Percentiles rank a stretch among this genome's conserved stretches.
Evolutionary conservation across 37 sponge, comb jelly and placozoan genomes (phyloP).

Genomic region (Spongia lamella): DNA sequence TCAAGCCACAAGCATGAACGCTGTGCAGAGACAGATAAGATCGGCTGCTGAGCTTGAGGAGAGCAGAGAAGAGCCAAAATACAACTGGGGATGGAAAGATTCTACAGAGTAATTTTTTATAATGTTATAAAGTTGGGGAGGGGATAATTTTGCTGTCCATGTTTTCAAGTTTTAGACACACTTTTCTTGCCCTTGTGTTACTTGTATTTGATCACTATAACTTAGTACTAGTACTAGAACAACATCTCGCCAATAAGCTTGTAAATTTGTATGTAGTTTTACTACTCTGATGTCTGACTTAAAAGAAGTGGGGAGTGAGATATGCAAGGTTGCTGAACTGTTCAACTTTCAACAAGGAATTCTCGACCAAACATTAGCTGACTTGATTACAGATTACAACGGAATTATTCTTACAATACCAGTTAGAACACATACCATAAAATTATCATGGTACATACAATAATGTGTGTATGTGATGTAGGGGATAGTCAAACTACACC

Average conservation of each 20-base stretch:
- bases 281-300: slow-evolving; percentile 33
- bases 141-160: background rate
- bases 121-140: background rate
- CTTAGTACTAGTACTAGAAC: too few species aligned
- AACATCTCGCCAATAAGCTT: too few species aligned
- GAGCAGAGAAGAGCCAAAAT: background rate
- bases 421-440: background rate
- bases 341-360: slow-evolving; percentile 45
- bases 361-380: slow-evolving; percentile 41
- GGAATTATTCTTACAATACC: slow-evolving; percentile 76
- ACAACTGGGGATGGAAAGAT: slow-evolving; percentile 44
- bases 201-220: too few species aligned
- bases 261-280: slow-evolving; percentile 44
- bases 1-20: too few species aligned
- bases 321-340: slow-evolving; percentile 19
- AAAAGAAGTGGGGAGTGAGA: slow-evolving; percentile 35
- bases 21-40: background rate
- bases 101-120: slow-evolving; percentile 6
- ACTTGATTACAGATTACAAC: slow-evolving; percentile 46
- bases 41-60: slow-evolving; percentile 45
- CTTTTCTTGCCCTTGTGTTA: too few species aligned
- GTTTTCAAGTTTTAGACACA: too few species aligned
- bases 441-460: too few species aligned
- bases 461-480: slow-evolving; percentile 10
- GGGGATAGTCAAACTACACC: slow-evolving; percentile 64